phyloP scores from a whole-genome alignment of 2,113 vertebrate species.

The Gasterosteus aculeatus region DNA sequence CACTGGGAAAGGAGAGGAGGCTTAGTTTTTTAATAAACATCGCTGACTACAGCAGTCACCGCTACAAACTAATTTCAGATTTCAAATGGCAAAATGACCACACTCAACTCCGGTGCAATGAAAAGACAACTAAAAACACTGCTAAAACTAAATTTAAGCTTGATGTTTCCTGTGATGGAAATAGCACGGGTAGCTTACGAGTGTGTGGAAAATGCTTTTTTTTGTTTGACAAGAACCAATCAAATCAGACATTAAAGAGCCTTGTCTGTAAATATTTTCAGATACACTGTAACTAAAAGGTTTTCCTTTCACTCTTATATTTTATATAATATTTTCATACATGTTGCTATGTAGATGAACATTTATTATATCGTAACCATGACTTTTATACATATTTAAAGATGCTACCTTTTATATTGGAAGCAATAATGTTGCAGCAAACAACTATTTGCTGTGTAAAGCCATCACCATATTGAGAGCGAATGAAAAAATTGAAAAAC shows the following conservation, averaged over 20 bases:
- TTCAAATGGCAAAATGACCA: neutral
- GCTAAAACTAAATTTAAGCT: neutral
- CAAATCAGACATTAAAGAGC: neutral
- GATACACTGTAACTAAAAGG: neutral
- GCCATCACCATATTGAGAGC: neutral
- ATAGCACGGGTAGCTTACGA: neutral
- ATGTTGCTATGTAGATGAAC: neutral
- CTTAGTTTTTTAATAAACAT: conserved; percentile 16
- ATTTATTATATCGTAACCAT: neutral
- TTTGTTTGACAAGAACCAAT: neutral
- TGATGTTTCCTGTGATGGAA: conserved; percentile 10
- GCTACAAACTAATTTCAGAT: neutral
- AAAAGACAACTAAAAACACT: neutral
- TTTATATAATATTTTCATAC: neutral
- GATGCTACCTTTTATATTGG: neutral
- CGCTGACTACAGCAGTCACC: neutral
- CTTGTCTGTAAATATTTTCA: neutral
- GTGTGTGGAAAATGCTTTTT: neutral
- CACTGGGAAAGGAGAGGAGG: neutral
- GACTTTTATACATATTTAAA: neutral
- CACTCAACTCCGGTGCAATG: neutral
- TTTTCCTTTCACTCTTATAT: neutral
- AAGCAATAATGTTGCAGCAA: neutral
- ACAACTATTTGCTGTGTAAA: neutral
- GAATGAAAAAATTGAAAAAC: neutral